Base-by-base conservation (phyloP, 2,888 invertebrate species). In the Steromphala cineraria region DNA sequence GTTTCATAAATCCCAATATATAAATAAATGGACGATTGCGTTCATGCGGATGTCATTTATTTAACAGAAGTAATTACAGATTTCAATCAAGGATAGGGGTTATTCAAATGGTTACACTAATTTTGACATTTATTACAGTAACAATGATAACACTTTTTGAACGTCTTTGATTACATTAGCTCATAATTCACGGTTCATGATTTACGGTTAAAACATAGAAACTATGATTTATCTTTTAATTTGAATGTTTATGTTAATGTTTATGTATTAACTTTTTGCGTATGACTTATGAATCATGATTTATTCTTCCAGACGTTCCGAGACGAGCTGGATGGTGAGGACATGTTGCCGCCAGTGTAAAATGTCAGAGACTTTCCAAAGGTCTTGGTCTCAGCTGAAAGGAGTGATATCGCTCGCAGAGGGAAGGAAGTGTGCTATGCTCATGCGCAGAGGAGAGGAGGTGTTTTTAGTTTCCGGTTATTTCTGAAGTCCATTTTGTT, bases 281-380 rank as follows among this genome's bases (percentile, higher is more conserved):
- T 1, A 56, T 52, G 31, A 36, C 24, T 10, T 36, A 7, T 53
- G 40, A 46, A 21, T 80, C 13, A n/a, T 28, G 36, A 10, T 40
- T 67, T 17, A 67, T 15, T 46, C 8, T 76, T 80, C 28, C 80
- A 80, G 80, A 80, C 80, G 36, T 74, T 36, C 28, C 76, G 76
- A 21, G 80, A 74, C 31, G 76, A 10, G 13, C 46, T 46, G 1
- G 46, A 74, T 46, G 67, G 53, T 13, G 80, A 76, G 19, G 75
- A 62, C 40, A 75, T 67, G 40, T n/a, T 71, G 17, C 71, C 71
- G 17, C 71, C 71, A 36, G 71, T 71, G 71, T 71, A 71, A 40
- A 19, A 17, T 3, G 3, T 36, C 40, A 4, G 10, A 17, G 71
- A 40, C 31, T 19, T 40, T 36, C 36, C 71, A 31, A 31, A 40